Base-by-base conservation (phyloP, 2,113 vertebrate species). In the Callocephalon fimbriatum region DNA sequence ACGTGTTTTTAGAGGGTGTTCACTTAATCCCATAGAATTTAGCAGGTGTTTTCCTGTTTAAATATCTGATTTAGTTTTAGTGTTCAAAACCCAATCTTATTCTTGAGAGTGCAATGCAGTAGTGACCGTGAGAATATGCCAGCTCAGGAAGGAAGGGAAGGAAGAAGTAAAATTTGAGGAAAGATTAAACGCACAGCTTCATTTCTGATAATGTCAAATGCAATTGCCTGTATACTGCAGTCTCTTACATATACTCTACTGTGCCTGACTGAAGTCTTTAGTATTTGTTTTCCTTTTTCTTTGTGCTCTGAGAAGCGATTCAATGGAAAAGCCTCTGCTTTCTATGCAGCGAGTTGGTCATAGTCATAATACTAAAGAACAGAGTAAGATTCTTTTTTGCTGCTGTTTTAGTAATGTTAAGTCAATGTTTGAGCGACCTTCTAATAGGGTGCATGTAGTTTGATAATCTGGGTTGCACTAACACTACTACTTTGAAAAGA, bases 101-200 rank as follows among this genome's bases (percentile, higher is more conserved):
- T 89, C 65, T 50, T 54, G 65, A 38, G 25, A 59, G 40, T 70
- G 44, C 26, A 40, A 2, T 1, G 7, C 51, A 45, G n/a, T 62
- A 29, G 16, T 62, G 78, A 70, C 79, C 2, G 5, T 80, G 88
- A 66, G 67, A 93, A 83, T 90, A 70, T 25, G 38, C 40, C 65
- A 71, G 22, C 40, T 86, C 50, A 61, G 82, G 88, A 95, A 95
- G 79, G 32, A 54, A 37, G 45, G 85, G 38, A 78, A 83, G 58
- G 87, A 94, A 93, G 66, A 85, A 86, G 27, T 90, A 90, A 95
- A 90, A 82, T 44, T n/a, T 92, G 79, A 93, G 72, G 67, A 80
- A 92, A 86, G 88, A 73, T 93, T 79, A 77, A 95, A 61, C 27
- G 48, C 53, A 19, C 14, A 40, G 22, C 86, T 93, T 79, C 21